These are phyloP conservation scores for Rhinolophus sinicus DNA, from an alignment of 2,113 vertebrate species.

Conservation along the genomic window DNA sequence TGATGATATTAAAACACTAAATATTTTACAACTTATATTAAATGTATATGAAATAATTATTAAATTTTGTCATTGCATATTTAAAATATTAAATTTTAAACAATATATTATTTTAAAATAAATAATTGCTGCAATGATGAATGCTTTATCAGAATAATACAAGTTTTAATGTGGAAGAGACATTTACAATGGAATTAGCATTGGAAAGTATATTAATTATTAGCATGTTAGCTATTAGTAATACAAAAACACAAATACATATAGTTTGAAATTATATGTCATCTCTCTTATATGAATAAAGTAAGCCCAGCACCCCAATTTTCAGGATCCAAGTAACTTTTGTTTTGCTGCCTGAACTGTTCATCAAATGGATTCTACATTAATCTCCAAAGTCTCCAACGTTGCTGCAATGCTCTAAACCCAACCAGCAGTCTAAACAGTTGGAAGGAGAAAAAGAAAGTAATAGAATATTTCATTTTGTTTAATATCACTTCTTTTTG, in stretches of 20 bases:
- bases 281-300: not conserved
- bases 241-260: not conserved
- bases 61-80: not conserved
- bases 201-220: not conserved
- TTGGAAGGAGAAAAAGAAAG: not conserved
- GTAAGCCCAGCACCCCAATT: not conserved
- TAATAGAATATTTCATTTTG: not conserved
- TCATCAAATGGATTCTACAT: not conserved
- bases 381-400: not conserved
- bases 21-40: not conserved
- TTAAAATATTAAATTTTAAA: not conserved
- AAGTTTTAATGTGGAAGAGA: not conserved
- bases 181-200: not conserved
- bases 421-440: not conserved
- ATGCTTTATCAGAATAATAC: not conserved
- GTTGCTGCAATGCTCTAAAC: not conserved
- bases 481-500: not conserved
- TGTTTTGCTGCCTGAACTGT: not conserved
- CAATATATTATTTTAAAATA: not conserved
- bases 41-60: not conserved
- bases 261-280: not conserved
- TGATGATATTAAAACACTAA: not conserved
- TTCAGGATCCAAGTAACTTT: not conserved
- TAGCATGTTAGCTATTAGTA: not conserved
- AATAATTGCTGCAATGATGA: not conserved